Conservation (phyloP, 1,140 invertebrate genomes). For the Nebria ingens region DNA sequence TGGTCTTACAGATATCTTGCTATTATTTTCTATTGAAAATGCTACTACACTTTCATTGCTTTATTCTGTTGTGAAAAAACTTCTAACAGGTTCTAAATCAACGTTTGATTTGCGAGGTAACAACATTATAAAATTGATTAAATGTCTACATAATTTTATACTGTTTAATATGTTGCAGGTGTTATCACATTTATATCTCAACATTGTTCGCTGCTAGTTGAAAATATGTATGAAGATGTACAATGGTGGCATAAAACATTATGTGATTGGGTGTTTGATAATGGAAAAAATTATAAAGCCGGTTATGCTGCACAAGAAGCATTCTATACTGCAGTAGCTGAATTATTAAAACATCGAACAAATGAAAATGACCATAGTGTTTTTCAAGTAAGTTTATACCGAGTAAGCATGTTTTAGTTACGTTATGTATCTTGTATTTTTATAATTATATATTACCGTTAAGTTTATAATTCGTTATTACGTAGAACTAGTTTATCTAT, state of each 20-base stretch:
- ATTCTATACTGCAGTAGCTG: constrained; percentile 30
- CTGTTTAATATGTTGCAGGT: constrained; percentile 19
- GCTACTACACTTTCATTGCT: constrained; percentile 5
- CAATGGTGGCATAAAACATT: constrained; percentile 23
- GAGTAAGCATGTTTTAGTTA: constrained; percentile 6
- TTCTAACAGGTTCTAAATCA: constrained; percentile 10
- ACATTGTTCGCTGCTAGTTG: constrained; percentile 19
- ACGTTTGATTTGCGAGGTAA: neutral
- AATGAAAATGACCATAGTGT: constrained; percentile 18
- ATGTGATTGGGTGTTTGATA: constrained; percentile 16
- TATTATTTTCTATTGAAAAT: constrained; percentile 18
- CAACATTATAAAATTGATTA: neutral
- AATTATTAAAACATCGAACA: constrained; percentile 19
- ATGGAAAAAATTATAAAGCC: constrained; percentile 19
- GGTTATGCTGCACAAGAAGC: constrained; percentile 25
- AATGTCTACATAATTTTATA: constrained; percentile 7
- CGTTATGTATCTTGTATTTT: constrained; percentile 6
- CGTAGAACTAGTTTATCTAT: too few species aligned
- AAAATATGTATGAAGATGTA: constrained; percentile 16
- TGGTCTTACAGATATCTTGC: constrained; percentile 19
- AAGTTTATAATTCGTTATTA: neutral
- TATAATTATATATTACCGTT: neutral
- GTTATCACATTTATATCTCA: constrained; percentile 20
- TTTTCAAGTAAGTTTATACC: constrained; percentile 29
- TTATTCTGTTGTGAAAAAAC: constrained; percentile 14